Percentiles rank a stretch among this genome's conserved stretches.
phyloP scores from a whole-genome alignment of 2,888 invertebrate species.

The Lissocephala sabroskyi region DNA sequence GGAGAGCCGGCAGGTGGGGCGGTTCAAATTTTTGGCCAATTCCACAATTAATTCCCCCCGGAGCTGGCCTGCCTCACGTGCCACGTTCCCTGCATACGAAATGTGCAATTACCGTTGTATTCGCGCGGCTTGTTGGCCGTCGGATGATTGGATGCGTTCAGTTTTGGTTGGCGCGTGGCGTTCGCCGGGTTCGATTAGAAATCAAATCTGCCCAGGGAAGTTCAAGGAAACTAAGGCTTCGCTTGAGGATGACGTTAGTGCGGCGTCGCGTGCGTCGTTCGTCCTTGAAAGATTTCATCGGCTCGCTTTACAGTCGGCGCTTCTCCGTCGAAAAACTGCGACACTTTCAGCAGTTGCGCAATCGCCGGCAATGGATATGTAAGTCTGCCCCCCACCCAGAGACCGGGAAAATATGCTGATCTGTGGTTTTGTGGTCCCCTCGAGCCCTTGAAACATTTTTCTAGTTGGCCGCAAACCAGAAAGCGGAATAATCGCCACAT shows the following conservation, averaged over 20 bases:
- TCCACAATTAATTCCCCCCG: slow-evolving; percentile 10
- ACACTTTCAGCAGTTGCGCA: slow-evolving; percentile 32
- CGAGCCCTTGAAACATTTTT: background rate
- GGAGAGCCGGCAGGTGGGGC: too few species aligned
- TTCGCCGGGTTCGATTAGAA: too few species aligned
- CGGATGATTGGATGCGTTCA: background rate
- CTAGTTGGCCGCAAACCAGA: too few species aligned
- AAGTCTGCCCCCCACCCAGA: slow-evolving; percentile 27
- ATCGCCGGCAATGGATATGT: slow-evolving; percentile 41
- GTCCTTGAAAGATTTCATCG: slow-evolving; percentile 51
- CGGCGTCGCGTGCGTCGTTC: slow-evolving; percentile 45
- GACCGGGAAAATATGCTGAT: background rate
- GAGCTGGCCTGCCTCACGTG: too few species aligned
- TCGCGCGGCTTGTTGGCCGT: background rate
- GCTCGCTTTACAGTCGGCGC: slow-evolving; percentile 37
- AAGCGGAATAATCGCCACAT: too few species aligned
- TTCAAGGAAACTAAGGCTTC: too few species aligned
- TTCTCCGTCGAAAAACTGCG: slow-evolving; percentile 45
- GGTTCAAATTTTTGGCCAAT: slow-evolving; percentile 26
- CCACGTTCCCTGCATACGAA: background rate
- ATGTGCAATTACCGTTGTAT: background rate
- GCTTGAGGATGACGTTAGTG: slow-evolving; percentile 39
- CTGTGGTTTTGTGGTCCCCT: background rate
- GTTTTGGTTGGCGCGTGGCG: background rate
- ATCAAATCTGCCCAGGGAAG: too few species aligned